A percentile compares a stretch with the other conserved stretches of the same genome.
Evolutionary conservation across 2,113 vertebrate genomes (phyloP).

Genomic region (Hystrix cristata): DNA sequence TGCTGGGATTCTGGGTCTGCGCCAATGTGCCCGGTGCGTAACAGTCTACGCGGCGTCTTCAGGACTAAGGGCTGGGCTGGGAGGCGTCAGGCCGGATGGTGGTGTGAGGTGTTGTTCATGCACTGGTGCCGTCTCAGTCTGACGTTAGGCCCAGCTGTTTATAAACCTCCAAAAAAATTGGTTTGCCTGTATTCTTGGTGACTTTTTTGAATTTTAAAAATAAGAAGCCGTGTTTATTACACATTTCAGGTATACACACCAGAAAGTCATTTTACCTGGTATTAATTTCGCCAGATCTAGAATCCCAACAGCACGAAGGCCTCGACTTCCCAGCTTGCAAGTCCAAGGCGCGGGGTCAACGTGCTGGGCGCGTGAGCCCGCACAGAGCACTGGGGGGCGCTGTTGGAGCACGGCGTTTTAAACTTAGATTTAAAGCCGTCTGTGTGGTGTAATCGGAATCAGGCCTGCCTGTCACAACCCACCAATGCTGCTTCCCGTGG

Average conservation of each 20-base stretch:
- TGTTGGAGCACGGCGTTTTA: too few relatives aligned
- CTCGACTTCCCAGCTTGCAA: not conserved
- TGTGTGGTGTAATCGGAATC: too few relatives aligned
- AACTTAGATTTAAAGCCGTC: too few relatives aligned
- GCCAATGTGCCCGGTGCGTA: not conserved
- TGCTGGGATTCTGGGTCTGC: not conserved
- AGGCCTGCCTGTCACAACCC: too few relatives aligned
- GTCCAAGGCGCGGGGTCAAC: not conserved
- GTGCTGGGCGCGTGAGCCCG: too few relatives aligned
- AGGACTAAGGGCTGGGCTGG: not conserved
- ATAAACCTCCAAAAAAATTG: not conserved
- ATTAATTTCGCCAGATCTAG: not conserved
- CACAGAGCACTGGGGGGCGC: too few relatives aligned
- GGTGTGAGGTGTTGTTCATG: not conserved
- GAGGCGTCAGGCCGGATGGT: rapidly evolving
- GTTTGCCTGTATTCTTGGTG: not conserved
- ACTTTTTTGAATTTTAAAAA: not conserved
- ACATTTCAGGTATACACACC: not conserved
- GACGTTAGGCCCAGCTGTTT: not conserved
- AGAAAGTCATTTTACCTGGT: not conserved
- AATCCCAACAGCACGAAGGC: not conserved
- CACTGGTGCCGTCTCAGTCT: not conserved
- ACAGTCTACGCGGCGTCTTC: not conserved
- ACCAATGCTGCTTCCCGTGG: too few relatives aligned
- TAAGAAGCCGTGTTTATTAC: not conserved